Evolutionary conservation across 2,888 invertebrate genomes (phyloP).

Genomic region (Blastobasis lacticolella): DNA sequence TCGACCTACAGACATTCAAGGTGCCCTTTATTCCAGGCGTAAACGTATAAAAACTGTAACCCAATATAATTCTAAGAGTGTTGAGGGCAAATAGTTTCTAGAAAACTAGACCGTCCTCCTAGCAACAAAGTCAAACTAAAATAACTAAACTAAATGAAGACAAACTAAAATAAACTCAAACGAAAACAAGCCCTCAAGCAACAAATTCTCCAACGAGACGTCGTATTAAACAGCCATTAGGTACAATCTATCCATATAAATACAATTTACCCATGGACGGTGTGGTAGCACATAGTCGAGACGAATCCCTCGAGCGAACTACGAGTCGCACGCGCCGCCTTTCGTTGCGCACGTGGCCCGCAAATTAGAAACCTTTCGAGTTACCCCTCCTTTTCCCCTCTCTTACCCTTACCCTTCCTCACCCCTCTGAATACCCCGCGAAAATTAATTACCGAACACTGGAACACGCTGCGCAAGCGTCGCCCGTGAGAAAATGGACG

Average conservation of each 20-base stretch:
- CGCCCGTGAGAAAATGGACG: conserved; percentile 23
- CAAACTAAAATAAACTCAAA: no score
- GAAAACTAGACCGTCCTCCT: no score
- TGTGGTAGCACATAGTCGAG: no score
- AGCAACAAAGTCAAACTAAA: no score
- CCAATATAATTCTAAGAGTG: no score
- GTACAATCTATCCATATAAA: not conserved
- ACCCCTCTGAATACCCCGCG: conserved; percentile 25
- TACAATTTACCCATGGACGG: conserved; percentile 6
- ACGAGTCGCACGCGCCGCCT: conserved; percentile 48
- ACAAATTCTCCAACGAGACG: not conserved
- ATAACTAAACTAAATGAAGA: no score
- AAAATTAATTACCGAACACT: conserved; percentile 55
- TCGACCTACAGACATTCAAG: no score
- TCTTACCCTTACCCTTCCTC: not conserved
- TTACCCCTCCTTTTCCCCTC: not conserved
- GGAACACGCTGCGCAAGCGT: conserved; percentile 25
- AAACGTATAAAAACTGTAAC: no score
- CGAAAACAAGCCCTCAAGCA: no score
- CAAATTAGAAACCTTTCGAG: conserved; percentile 63
- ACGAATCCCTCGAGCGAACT: no score
- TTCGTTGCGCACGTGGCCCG: conserved; percentile 59
- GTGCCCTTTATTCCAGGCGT: no score
- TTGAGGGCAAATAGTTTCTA: no score
- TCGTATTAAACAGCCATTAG: not conserved